These are phyloP conservation scores for Gavialis gangeticus DNA, from an alignment of 2,113 vertebrate species.

Conservation along the genomic window DNA sequence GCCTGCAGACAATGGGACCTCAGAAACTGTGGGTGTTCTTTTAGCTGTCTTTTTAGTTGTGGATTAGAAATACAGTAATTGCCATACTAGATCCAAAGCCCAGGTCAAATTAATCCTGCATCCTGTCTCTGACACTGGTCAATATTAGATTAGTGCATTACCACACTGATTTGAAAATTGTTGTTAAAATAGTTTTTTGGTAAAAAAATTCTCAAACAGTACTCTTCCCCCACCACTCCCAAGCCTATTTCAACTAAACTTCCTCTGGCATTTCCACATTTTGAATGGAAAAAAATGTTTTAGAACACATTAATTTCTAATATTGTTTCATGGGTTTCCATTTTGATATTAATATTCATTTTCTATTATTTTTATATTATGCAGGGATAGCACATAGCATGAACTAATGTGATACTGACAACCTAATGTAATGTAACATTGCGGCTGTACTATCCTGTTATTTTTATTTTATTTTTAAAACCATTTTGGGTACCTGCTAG, in stretches of 20 bases:
- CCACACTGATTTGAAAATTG: too few species aligned
- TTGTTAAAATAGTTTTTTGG: too few species aligned
- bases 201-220: too few species aligned
- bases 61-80: neutral
- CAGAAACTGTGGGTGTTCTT: neutral
- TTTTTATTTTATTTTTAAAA: neutral
- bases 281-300: neutral
- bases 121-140: neutral
- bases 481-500: neutral
- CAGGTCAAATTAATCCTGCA: neutral
- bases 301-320: neutral
- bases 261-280: neutral
- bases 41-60: neutral
- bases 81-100: neutral
- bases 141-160: too few species aligned
- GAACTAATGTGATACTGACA: neutral
- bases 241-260: neutral
- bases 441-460: neutral
- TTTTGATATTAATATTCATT: neutral
- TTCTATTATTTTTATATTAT: neutral
- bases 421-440: neutral
- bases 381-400: neutral
- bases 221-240: too few species aligned
- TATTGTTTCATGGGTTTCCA: neutral
- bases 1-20: neutral